Percentiles rank a stretch among this genome's conserved stretches.
These are phyloP conservation scores for Pollenia angustigena DNA, from an alignment of 2,888 invertebrate genomes.

Conservation along the genomic window DNA sequence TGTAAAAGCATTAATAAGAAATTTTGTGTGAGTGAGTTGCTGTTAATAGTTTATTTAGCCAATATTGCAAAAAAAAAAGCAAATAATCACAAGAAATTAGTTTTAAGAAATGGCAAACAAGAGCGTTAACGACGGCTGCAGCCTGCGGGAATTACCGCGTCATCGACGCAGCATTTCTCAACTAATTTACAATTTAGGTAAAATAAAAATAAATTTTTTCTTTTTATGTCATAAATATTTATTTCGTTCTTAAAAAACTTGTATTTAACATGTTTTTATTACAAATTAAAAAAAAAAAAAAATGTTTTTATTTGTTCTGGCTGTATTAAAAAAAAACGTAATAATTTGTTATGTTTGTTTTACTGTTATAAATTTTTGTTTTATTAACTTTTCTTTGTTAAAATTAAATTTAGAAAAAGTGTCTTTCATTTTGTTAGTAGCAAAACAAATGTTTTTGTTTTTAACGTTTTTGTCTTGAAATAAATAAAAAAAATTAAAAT, in stretches of 20 bases:
- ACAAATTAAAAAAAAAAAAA: too few species aligned
- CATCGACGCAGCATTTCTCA: constrained; percentile 84
- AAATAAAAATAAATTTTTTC: constrained; percentile 31
- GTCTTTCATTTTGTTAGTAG: too few species aligned
- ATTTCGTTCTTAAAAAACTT: background rate
- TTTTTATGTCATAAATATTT: background rate
- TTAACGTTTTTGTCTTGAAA: too few species aligned
- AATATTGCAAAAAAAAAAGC: background rate
- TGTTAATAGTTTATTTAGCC: background rate
- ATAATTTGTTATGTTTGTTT: too few species aligned
- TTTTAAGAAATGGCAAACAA: constrained; percentile 51
- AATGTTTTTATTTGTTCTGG: too few species aligned
- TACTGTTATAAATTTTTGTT: too few species aligned
- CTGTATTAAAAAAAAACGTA: too few species aligned
- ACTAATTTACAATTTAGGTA: constrained; percentile 83
- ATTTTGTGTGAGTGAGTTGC: constrained; percentile 8
- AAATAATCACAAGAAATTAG: constrained; percentile 22
- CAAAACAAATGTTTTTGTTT: too few species aligned
- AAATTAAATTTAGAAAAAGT: too few species aligned
- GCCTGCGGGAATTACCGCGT: constrained; percentile 78
- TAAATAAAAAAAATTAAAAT: too few species aligned
- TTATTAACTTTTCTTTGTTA: too few species aligned
- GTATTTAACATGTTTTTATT: background rate
- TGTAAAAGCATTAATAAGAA: constrained; percentile 25
- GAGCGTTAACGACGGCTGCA: constrained; percentile 67